phyloP scores from a whole-genome alignment of 2,113 vertebrate species.

The Struthidea cinerea region DNA sequence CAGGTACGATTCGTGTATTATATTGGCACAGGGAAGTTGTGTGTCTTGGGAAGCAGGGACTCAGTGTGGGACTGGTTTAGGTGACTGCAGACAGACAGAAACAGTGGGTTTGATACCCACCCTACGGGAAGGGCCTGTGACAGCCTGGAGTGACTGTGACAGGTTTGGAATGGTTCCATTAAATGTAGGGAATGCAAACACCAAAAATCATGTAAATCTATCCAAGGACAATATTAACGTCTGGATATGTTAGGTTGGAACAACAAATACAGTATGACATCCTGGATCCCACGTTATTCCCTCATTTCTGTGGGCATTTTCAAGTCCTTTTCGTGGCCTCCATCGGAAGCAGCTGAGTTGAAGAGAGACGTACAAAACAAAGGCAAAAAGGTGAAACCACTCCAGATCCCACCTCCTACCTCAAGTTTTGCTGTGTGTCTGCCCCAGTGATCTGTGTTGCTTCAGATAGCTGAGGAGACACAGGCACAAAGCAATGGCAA shows the following conservation, averaged over 20 bases:
- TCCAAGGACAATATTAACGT: neutral
- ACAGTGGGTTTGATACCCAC: neutral
- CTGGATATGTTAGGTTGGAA: neutral
- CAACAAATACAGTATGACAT: neutral
- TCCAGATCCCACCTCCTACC: neutral
- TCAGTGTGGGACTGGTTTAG: neutral
- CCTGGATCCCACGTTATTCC: neutral
- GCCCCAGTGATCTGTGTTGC: neutral
- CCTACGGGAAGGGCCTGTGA: neutral
- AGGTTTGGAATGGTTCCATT: neutral
- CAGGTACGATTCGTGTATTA: neutral
- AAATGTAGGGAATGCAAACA: neutral
- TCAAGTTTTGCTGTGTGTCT: neutral
- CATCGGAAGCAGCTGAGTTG: neutral
- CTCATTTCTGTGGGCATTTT: neutral
- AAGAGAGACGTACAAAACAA: rapidly evolving
- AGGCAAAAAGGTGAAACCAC: neutral
- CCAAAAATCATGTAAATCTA: neutral
- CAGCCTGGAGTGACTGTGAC: neutral
- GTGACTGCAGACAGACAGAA: neutral
- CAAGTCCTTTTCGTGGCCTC: neutral
- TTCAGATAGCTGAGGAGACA: neutral
- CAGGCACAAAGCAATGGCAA: neutral
- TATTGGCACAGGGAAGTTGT: conserved; percentile 1
- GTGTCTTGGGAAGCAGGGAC: neutral